Percentiles rank a stretch among this genome's conserved stretches.
Conservation (phyloP, 2,797 vertebrate genomes). For the Diplodus sargus region DNA sequence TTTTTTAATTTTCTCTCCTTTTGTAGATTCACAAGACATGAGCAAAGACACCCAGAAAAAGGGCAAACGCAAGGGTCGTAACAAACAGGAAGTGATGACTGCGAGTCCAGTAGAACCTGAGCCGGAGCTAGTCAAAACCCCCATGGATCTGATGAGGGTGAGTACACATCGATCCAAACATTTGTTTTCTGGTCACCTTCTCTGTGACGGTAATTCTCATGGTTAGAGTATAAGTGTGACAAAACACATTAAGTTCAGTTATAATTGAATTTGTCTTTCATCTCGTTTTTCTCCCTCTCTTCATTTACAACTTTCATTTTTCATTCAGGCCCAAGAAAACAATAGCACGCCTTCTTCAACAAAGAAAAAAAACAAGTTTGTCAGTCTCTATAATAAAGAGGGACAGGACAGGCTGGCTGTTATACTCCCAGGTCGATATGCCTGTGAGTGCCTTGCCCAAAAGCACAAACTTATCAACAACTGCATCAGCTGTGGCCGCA, state of each 20-base stretch:
- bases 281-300: not conserved
- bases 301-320: not conserved
- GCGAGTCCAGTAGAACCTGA: conserved; percentile 79
- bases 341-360: conserved; percentile 68
- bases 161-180: conserved; percentile 9
- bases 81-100: conserved; percentile 87
- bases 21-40: conserved; percentile 80
- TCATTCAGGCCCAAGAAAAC: conserved; percentile 88
- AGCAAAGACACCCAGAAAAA: conserved; percentile 89
- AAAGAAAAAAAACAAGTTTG: conserved; percentile 95
- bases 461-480: conserved; percentile 97
- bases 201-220: not conserved
- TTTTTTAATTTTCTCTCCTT: not conserved
- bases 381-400: conserved; percentile 93
- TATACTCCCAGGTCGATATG: conserved; percentile 91
- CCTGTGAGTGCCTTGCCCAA: conserved; percentile 96
- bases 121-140: conserved; percentile 91
- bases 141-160: conserved; percentile 95
- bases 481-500: conserved; percentile 95
- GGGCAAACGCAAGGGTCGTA: conserved; percentile 93
- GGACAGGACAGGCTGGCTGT: conserved; percentile 92
- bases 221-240: not conserved
- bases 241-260: not conserved
- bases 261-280: not conserved
- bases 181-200: not conserved